phyloP scores from a whole-genome alignment of 2,797 vertebrate species.

The Stomatorhinus walkeri region DNA sequence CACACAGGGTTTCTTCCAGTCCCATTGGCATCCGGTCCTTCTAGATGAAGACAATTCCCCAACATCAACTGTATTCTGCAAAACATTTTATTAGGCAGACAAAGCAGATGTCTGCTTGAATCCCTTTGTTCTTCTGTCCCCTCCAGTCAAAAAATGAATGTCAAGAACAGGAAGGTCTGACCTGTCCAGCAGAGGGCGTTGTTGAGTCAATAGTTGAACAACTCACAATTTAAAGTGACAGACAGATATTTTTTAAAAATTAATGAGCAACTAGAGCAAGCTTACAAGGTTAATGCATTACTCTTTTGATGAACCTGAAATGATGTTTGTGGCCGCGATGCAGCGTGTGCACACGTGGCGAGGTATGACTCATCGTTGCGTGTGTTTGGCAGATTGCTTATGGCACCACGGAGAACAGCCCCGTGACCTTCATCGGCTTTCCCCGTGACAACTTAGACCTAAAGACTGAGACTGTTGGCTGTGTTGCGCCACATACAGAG shows the following conservation, averaged over 20 bases:
- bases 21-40: too few relatives aligned
- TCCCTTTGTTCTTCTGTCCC: not conserved
- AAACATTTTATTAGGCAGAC: not conserved
- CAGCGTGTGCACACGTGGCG: not conserved
- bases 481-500: conserved; percentile 74
- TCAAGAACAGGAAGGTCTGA: not conserved
- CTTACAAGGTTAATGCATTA: not conserved
- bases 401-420: conserved; percentile 93
- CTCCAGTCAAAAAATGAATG: not conserved
- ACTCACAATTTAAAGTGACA: not conserved
- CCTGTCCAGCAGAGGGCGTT: not conserved
- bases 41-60: not conserved
- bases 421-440: conserved; percentile 74
- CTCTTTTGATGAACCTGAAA: not conserved
- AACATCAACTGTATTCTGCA: too few relatives aligned
- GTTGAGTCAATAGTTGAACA: not conserved
- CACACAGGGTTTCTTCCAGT: not conserved
- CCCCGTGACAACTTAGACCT: conserved; percentile 59
- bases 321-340: not conserved
- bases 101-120: not conserved
- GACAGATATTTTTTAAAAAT: not conserved
- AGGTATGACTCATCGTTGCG: not conserved
- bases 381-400: conserved; percentile 67
- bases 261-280: not conserved
- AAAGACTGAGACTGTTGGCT: conserved; percentile 71